phyloP scores from a whole-genome alignment of 2,888 invertebrate genomes.

The Koerneria pararmatus region DNA sequence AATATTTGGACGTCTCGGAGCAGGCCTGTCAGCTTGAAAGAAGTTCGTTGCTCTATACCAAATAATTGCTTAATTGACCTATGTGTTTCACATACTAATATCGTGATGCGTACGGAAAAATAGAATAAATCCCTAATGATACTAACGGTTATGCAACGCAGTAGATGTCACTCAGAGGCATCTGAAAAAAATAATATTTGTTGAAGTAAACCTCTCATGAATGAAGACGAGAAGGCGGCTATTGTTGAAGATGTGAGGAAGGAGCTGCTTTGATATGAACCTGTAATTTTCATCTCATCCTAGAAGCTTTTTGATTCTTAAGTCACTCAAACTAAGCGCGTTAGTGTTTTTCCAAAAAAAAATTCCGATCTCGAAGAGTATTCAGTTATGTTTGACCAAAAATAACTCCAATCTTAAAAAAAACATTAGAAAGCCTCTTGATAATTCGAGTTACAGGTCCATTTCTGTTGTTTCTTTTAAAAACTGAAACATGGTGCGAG shows the following conservation, averaged over 20 bases:
- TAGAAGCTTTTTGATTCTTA: neutral
- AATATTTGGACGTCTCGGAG: conserved; percentile 31
- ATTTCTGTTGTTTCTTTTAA: neutral
- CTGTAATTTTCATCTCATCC: too few species aligned
- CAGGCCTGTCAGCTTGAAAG: too few species aligned
- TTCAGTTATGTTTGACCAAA: neutral
- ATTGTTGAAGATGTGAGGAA: conserved; percentile 50
- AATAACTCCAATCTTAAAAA: conserved; percentile 12
- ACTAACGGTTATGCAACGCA: too few species aligned
- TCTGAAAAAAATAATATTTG: too few species aligned
- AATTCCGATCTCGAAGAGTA: neutral
- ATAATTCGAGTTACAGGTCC: conserved; percentile 23
- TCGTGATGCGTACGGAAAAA: too few species aligned
- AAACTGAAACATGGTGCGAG: neutral
- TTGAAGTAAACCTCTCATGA: too few species aligned
- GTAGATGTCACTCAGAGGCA: too few species aligned
- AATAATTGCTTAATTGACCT: too few species aligned
- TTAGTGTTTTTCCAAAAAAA: neutral
- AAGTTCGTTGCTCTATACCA: too few species aligned
- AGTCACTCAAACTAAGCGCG: conserved; percentile 1
- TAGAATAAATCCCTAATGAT: too few species aligned
- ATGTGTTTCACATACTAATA: too few species aligned
- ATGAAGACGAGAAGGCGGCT: conserved; percentile 37
- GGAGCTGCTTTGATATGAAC: conserved; percentile 29
- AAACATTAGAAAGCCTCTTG: conserved; percentile 6